Percentiles rank a stretch among this genome's conserved stretches.
These are phyloP conservation scores for Stegastes partitus DNA, from an alignment of 2,113 vertebrate genomes.

Conservation along the genomic window DNA sequence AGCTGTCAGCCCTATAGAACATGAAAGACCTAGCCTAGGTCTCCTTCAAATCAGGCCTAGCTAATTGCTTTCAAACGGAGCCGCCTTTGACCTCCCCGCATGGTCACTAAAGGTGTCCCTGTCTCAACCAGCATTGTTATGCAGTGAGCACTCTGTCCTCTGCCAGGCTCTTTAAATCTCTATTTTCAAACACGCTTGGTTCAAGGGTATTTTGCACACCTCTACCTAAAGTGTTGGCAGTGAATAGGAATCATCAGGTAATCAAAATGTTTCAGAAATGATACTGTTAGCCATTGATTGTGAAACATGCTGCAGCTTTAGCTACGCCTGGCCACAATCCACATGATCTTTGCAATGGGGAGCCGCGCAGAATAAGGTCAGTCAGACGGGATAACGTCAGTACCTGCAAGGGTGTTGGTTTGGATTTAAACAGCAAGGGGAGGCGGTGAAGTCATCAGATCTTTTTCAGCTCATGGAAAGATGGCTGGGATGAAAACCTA, in stretches of 20 bases:
- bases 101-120: constrained; percentile 70
- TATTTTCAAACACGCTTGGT: constrained; percentile 64
- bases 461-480: not conserved
- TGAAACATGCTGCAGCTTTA: constrained; percentile 12
- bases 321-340: not conserved
- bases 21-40: constrained; percentile 60
- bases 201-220: constrained; percentile 60
- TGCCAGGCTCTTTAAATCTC: constrained; percentile 56
- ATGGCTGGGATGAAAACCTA: not conserved
- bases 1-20: constrained; percentile 70
- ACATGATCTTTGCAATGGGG: constrained; percentile 2
- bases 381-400: not conserved
- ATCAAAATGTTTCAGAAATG: constrained; percentile 36
- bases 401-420: not conserved
- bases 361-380: not conserved
- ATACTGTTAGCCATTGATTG: constrained; percentile 21
- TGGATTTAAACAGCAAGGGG: constrained; percentile 6
- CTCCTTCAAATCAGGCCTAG: constrained; percentile 63
- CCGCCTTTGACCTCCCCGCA: constrained; percentile 70
- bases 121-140: constrained; percentile 68
- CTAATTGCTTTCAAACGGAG: constrained; percentile 81
- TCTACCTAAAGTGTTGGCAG: constrained; percentile 30
- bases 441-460: not conserved
- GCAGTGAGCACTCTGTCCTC: constrained; percentile 61
- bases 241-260: constrained; percentile 54